phyloP scores from a whole-genome alignment of 2,113 vertebrate species.

The Hystrix cristata region DNA sequence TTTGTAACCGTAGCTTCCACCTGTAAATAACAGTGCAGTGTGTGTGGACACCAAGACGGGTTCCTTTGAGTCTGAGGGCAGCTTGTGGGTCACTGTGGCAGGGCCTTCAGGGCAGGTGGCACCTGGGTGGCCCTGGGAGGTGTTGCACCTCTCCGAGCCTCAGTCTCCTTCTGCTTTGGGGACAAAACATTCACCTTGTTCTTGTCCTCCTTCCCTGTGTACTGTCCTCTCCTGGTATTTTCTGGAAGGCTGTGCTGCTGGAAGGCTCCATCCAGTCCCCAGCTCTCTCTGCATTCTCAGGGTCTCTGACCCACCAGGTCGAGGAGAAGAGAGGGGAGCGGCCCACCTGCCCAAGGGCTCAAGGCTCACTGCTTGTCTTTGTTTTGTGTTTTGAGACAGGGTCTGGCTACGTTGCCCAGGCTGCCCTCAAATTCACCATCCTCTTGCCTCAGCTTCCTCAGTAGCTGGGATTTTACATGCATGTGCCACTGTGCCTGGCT shows the following conservation, averaged over 20 bases:
- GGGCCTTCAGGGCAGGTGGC: not conserved
- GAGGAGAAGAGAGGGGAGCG: not conserved
- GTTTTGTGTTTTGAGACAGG: not conserved
- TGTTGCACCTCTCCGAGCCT: not conserved
- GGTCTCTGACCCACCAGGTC: not conserved
- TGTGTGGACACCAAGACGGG: not conserved
- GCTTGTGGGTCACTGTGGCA: not conserved
- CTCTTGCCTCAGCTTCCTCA: not conserved
- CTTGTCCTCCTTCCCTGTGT: not conserved
- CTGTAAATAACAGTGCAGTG: not conserved
- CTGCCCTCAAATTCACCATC: not conserved
- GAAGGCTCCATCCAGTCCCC: not conserved
- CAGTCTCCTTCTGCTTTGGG: not conserved
- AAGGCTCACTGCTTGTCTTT: not conserved
- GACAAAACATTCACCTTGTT: not conserved
- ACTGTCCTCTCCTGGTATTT: not conserved
- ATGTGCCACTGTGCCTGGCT: not conserved
- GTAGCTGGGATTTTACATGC: not conserved
- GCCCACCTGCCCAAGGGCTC: not conserved
- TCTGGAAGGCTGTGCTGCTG: not conserved
- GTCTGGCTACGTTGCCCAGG: not conserved
- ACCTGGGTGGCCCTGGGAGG: not conserved
- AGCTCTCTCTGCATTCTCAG: not conserved
- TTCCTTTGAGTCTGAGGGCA: not conserved
- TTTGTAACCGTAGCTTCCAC: not conserved